A percentile compares a stretch with the other conserved stretches of the same genome.
Conservation (phyloP, 1,140 invertebrate genomes). For the Apis cerana region DNA sequence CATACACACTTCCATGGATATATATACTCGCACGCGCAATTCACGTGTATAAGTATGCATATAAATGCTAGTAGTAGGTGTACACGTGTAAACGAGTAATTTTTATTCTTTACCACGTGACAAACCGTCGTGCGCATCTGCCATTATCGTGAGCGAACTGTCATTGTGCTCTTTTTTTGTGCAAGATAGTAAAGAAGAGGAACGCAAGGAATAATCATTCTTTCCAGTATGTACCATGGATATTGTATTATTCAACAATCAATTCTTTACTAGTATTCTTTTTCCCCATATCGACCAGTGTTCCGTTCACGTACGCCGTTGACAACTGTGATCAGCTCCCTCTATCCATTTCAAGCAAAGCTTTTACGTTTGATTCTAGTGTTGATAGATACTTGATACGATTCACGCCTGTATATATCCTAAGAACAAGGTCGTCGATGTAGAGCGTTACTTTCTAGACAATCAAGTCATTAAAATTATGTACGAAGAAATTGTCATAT, state of each 20-base stretch:
- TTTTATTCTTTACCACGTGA: constrained; percentile 49
- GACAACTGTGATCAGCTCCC: constrained; percentile 49
- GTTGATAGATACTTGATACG: constrained; percentile 49
- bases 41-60: constrained; percentile 20
- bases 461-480: constrained; percentile 10
- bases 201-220: constrained; percentile 2
- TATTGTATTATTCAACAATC: constrained; percentile 11
- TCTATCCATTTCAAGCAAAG: constrained; percentile 21
- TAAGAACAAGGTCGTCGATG: constrained; percentile 66
- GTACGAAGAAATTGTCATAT: neutral
- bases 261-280: constrained; percentile 21
- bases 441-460: constrained; percentile 66
- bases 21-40: neutral
- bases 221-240: constrained; percentile 34
- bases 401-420: constrained; percentile 59
- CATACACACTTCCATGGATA: neutral
- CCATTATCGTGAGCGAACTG: constrained; percentile 41
- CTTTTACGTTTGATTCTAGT: constrained; percentile 36
- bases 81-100: constrained; percentile 37
- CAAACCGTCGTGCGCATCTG: constrained; percentile 42
- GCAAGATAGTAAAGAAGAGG: constrained; percentile 19
- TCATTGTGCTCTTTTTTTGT: constrained; percentile 26
- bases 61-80: constrained; percentile 6
- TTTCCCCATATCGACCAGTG: constrained; percentile 43
- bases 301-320: constrained; percentile 46